Base-by-base conservation (phyloP, 2,113 vertebrate genomes). In the Glaucidium brasilianum region DNA sequence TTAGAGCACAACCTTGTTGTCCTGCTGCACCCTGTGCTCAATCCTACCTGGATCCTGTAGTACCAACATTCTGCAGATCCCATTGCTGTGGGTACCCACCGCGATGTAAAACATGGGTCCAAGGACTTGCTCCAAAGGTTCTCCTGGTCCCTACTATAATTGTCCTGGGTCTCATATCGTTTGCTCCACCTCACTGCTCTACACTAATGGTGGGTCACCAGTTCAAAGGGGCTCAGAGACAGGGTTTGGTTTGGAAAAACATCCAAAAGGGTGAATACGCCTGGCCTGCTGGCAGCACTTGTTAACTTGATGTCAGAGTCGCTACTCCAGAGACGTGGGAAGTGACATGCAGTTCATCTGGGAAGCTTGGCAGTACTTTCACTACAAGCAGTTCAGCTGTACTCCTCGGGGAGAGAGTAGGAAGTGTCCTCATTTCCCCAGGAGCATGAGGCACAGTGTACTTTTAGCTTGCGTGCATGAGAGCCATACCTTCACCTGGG, bases 291-390 rank as follows among this genome's bases (percentile, higher is more conserved):
- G 85, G 83, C 84, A 94, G 77, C 47, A 15, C 72, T 94, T 63
- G 59, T 50, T 86, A 69, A 23, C 80, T 92, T 59, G 20, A 0
- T 90, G 90, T 96, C 90, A 90, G 93, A 75, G 62, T 90, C 64
- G 76, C 84, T 91, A 6, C 62, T 18, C 81, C 74, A 64, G 91
- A 88, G 96, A 94, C 27, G 80, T 95, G 94, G 89, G 95, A 96
- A 95, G 95, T 81, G 95, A 91, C 91, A 96, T 34, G 30, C 0
- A 0, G 80, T 34, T 91, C 96, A 93, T 96, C 94, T 91, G 96
- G 86, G 89, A 94, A 95, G 81, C 91, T 95, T 95, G 96, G 94
- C 94, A 94, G 91, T 52, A 49, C 81, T 82, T 91, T 14, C 34
- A 35, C 62, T 73, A 84, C 69, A 77, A 86, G 62, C 34, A 0